Base-by-base conservation (phyloP, 2,113 vertebrate genomes). In the Notothenia coriiceps region DNA sequence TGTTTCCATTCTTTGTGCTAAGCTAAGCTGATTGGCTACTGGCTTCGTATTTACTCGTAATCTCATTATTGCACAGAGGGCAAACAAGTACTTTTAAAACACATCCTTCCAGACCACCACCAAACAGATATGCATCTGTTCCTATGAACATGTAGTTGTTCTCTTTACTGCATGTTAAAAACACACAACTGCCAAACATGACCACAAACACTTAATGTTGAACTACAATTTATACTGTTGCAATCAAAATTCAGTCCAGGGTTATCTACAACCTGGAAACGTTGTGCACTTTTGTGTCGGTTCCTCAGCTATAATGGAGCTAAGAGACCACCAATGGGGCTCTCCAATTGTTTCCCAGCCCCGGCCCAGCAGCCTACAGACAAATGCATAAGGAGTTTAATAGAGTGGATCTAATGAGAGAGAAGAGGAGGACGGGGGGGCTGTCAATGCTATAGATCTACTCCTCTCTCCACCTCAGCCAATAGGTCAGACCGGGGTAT, bases 371-470 rank as follows among this genome's bases (percentile, higher is more conserved):
- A 79, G 70, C 73, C 62, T 65, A 88, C 85, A 89, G 91, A 91
- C 88, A 81, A 85, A 87, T 84, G 89, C 88, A 90, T 88, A 79
- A 85, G 82, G 85, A 73, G 89, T 87, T 90, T 93, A 94, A 92
- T 86, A 90, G 89, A 92, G 90, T 90, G 89, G 85, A 91, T 93
- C 87, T 92, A 91, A 93, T 91, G 89, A 86, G 86, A 88, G 86
- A 54, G 86, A 72, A 56, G 77, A 72, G 78, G 68, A 85, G 88
- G 75, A 35, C 35, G 74, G 73, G 63, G 72, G 68, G 69, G 74
- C 55, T 47, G 78, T 88, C 87, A 60, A 88, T 86, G 87, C 70
- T 75, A 90, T 91, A 80, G 87, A 93, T 94, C 87, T 9, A 70
- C 79, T 73, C 54, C 59, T 46, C 49, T 84, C 71, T 50, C 62